Conservation (phyloP, 2,113 vertebrate genomes). For the Patagioenas fasciata region DNA sequence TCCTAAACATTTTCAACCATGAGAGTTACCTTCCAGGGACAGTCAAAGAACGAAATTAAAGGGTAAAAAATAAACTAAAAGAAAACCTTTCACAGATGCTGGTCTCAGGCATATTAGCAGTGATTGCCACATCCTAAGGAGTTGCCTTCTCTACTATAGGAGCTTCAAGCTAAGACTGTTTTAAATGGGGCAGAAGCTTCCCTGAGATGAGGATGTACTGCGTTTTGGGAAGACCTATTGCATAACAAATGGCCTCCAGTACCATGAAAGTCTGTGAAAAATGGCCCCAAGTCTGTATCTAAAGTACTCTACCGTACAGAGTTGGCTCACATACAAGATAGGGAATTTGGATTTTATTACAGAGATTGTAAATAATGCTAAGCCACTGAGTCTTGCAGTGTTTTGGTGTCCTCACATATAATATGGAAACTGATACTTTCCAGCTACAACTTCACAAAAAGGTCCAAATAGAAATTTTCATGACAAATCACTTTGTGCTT, state of each 20-base stretch:
- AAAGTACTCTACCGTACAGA: neutral
- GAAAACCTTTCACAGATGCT: neutral
- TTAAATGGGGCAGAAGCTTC: neutral
- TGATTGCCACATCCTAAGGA: neutral
- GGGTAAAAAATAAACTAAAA: neutral
- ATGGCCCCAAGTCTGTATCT: neutral
- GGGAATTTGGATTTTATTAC: neutral
- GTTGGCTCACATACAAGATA: neutral
- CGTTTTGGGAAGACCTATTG: neutral
- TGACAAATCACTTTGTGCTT: neutral
- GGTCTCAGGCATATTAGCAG: neutral
- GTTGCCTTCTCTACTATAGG: neutral
- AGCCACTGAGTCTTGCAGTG: accelerated
- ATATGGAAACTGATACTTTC: neutral
- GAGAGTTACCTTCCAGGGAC: neutral
- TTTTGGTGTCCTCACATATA: neutral
- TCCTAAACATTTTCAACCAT: neutral
- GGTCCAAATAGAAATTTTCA: neutral
- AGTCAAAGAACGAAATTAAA: neutral
- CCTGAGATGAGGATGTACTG: accelerated
- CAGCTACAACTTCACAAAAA: neutral
- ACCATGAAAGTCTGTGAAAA: neutral
- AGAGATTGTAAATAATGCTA: neutral
- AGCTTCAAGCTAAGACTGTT: neutral
- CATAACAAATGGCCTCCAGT: neutral